Evolutionary conservation across 2,888 invertebrate genomes (phyloP), one percentile per base, ranked within the genome.

Genomic region (Troglohyphantes excavatus): DNA sequence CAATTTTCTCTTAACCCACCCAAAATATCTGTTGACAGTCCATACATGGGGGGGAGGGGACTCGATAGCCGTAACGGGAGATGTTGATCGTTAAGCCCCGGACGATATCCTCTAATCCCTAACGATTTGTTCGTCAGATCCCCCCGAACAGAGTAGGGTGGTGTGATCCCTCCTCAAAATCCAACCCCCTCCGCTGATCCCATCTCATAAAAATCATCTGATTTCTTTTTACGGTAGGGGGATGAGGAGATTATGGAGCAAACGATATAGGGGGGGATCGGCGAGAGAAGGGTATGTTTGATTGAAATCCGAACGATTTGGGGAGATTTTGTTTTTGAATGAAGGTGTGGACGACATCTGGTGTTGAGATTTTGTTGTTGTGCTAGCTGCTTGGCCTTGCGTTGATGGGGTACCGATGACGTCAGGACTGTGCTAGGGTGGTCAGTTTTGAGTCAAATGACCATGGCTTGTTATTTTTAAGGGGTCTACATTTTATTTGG

Each of bases 31-130:
- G 33, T 33, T 33, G 33, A 33, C 33, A 33, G 9, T 33, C 33
- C 33, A 33, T 6, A 33, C n/a, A n/a, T n/a, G n/a, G n/a, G n/a
- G n/a, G n/a, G n/a, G n/a, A n/a, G n/a, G n/a, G n/a, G n/a, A n/a
- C n/a, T n/a, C n/a, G n/a, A n/a, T n/a, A n/a, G n/a, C n/a, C n/a
- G n/a, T n/a, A n/a, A n/a, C n/a, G n/a, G 3, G 9, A 33, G 33
- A 61, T 33, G n/a, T 46, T 1, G 11, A n/a, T 59, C 23, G 21
- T 7, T 23, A 26, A 6, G 19, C 21, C 11, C 53, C 21, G 19
- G 21, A 46, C 68, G 21, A 68, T 46, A 53, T 53, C 11, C 27
- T 6, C 65, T 81, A 81, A 81, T 81, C 81, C 68, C 29, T n/a
- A 5, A 19, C 19, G 81, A 81, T 81, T 68, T 81, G 81, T 53